These are phyloP conservation scores for Parelbella ahira DNA, from an alignment of 2,888 invertebrate species.

Conservation along the genomic window DNA sequence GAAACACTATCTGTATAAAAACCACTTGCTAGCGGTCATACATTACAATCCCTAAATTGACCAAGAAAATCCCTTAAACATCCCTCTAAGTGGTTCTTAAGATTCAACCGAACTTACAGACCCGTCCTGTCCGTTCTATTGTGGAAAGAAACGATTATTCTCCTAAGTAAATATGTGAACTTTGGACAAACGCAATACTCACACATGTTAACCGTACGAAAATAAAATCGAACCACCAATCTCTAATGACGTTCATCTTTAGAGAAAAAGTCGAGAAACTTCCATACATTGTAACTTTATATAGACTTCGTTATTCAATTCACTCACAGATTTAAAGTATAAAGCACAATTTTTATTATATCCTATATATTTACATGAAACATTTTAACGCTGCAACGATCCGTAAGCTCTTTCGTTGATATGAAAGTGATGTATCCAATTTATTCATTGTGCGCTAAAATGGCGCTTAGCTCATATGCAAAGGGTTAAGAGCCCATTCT, in stretches of 20 bases:
- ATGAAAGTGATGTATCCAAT: slow-evolving; percentile 69
- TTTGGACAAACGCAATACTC: too few relatives aligned
- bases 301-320: too few relatives aligned
- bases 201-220: too few relatives aligned
- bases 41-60: slow-evolving; percentile 1
- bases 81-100: slow-evolving; percentile 19
- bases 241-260: too few relatives aligned
- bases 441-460: slow-evolving; percentile 61
- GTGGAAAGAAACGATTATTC: slow-evolving; percentile 15
- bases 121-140: slow-evolving; percentile 7
- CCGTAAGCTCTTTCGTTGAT: slow-evolving; percentile 63
- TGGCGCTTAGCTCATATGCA: slow-evolving; percentile 49
- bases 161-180: slow-evolving; percentile 20
- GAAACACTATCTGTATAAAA: too few relatives aligned
- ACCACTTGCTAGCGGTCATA: too few relatives aligned
- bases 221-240: too few relatives aligned
- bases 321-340: too few relatives aligned
- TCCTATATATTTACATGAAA: slow-evolving; percentile 27
- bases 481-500: slow-evolving; percentile 39
- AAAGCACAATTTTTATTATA: too few relatives aligned
- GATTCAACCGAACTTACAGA: slow-evolving; percentile 12
- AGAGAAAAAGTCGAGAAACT: too few relatives aligned
- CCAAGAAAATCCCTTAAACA: slow-evolving; percentile 8
- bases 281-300: too few relatives aligned
- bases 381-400: slow-evolving; percentile 52